A percentile compares a stretch with the other conserved stretches of the same genome.
Evolutionary conservation across 1,140 invertebrate species (phyloP).

Genomic region (Tetramorium alpestre): DNA sequence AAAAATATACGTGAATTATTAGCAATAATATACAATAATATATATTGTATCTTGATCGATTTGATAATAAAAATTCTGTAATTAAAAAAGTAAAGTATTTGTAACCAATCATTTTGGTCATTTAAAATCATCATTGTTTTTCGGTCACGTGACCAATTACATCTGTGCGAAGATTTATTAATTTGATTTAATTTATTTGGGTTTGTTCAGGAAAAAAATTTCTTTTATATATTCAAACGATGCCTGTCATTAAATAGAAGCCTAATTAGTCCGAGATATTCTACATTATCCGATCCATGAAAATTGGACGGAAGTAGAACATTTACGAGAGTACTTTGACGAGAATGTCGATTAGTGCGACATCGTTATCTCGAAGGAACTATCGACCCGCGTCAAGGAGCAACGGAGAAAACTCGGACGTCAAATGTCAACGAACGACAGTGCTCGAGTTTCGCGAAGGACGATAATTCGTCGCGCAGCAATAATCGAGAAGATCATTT

Average conservation of each 20-base stretch:
- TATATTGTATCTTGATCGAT: neutral
- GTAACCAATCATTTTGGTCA: neutral
- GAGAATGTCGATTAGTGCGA: conserved; percentile 42
- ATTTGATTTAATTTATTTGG: neutral
- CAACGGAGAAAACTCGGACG: conserved; percentile 8
- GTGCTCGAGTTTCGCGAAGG: conserved; percentile 20
- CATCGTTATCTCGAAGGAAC: conserved; percentile 13
- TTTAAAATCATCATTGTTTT: conserved; percentile 11
- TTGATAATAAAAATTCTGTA: neutral
- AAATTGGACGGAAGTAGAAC: conserved; percentile 18
- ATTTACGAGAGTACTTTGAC: conserved; percentile 34
- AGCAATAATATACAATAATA: neutral
- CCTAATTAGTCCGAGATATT: conserved; percentile 17
- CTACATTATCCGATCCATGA: conserved; percentile 6
- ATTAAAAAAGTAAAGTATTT: neutral
- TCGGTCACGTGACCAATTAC: neutral
- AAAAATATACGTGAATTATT: neutral
- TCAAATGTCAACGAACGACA: conserved; percentile 45
- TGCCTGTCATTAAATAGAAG: neutral
- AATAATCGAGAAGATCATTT: conserved; percentile 68
- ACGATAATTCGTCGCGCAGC: conserved; percentile 62
- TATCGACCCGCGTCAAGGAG: conserved; percentile 54
- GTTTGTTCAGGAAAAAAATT: neutral
- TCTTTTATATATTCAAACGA: neutral
- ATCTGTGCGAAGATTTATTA: neutral